These are phyloP conservation scores for Halcyon chelicuti DNA, from an alignment of 2,797 vertebrate genomes.

Conservation along the genomic window DNA sequence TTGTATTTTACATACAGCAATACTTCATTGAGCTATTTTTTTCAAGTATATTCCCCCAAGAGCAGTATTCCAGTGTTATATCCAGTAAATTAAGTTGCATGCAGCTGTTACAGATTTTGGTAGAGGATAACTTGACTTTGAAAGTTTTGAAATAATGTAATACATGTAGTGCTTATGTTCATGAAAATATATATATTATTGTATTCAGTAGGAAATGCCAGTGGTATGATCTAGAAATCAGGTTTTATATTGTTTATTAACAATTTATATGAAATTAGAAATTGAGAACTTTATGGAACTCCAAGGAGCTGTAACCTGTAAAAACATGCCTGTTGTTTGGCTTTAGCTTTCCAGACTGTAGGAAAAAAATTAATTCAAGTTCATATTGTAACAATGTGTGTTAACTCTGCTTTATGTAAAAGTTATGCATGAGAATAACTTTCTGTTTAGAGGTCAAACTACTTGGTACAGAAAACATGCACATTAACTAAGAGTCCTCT, in stretches of 20 bases:
- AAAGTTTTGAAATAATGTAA: slow-evolving; percentile 19
- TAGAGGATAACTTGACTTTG: background rate
- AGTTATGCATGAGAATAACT: background rate
- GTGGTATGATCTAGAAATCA: background rate
- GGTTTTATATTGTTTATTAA: background rate
- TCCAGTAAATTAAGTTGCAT: background rate
- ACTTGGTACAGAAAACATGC: background rate
- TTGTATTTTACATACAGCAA: background rate
- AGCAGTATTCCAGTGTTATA: background rate
- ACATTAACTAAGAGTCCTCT: background rate
- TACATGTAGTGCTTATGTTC: background rate
- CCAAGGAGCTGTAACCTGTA: background rate
- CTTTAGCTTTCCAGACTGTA: background rate
- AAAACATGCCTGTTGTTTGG: background rate
- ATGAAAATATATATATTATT: background rate
- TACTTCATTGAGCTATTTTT: background rate
- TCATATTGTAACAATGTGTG: background rate
- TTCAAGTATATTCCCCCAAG: background rate
- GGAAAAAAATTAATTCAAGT: background rate
- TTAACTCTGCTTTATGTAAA: background rate
- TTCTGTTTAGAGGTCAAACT: background rate
- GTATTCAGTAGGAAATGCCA: background rate
- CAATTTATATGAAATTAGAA: background rate
- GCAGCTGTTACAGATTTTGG: background rate
- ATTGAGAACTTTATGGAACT: background rate